Conservation (phyloP, 1,140 invertebrate species). For the Uloborus diversus region DNA sequence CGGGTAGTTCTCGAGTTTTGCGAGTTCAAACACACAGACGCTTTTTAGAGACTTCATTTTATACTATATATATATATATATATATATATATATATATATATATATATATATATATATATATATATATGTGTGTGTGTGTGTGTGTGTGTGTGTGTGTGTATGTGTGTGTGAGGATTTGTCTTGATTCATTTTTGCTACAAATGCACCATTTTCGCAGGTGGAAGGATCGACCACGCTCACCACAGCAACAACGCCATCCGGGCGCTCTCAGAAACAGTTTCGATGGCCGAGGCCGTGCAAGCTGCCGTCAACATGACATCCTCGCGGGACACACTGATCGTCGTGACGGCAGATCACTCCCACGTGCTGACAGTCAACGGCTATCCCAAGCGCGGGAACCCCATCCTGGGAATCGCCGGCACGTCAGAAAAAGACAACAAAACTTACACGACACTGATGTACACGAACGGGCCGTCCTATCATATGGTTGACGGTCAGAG, state of each 20-base stretch:
- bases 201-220: no score
- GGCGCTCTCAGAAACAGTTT: constrained; percentile 61
- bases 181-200: no score
- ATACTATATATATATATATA: neutral
- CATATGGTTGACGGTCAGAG: constrained; percentile 44
- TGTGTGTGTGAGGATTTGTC: no score
- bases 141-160: neutral
- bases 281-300: constrained; percentile 60
- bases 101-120: neutral
- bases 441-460: constrained; percentile 59
- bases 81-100: neutral
- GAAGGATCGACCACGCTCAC: constrained; percentile 83
- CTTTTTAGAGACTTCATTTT: no score
- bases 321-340: constrained; percentile 59
- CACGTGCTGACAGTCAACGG: constrained; percentile 63
- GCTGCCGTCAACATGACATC: constrained; percentile 61
- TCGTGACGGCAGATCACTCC: constrained; percentile 63
- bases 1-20: no score
- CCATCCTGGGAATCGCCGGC: constrained; percentile 59
- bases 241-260: constrained; percentile 69
- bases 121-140: neutral
- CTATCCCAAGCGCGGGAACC: constrained; percentile 60
- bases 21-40: no score
- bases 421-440: constrained; percentile 57
- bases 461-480: constrained; percentile 60